Evolutionary conservation across 1,140 invertebrate species (phyloP), one percentile per base, ranked within the genome.

Genomic region (Drosophila nikananu): DNA sequence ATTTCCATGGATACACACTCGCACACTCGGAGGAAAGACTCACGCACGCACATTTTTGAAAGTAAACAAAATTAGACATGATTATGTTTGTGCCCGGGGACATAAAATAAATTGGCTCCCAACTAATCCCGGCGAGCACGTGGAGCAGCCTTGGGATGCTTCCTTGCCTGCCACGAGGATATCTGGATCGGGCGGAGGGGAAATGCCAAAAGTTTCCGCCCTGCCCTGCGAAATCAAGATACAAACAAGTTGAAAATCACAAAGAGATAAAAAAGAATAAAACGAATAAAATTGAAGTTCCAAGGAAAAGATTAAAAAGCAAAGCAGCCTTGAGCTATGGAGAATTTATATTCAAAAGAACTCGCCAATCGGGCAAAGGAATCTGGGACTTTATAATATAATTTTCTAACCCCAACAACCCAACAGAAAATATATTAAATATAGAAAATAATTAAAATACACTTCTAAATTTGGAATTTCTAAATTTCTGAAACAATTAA

Each of bases 41-140:
- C 81, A 80, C 79, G 81, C 81, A 89, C 87, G 70, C 83, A 81
- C 83, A 87, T 91, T 91, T 91, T 91, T 83, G 81, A 87, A 91
- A 87, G 89, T 91, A 91, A 91, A 89, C 87, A 91, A 91, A 91
- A 91, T 91, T 90, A 90, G 86, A 90, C 72, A 90, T 90, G 86
- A 90, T 90, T 90, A 90, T 90, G 82, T 90, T 91, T 91, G 89
- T 91, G 78, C 81, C 79, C 81, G 58, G 82, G 79, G 81, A 81
- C 83, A 91, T 91, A 91, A 91, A 91, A 91, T 91, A 91, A 91
- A 91, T 91, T 91, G 87, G 87, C 83, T 91, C 72, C 81, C 74
- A 87, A 91, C 87, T 91, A 91, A 91, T 91, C 81, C 89, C 87
- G 73, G 67, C 70, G 46, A 72, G 77, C 80, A 86, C 87, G 86